Evolutionary conservation across 2,888 invertebrate genomes (phyloP).

Genomic region (Schizotus pectinicornis): DNA sequence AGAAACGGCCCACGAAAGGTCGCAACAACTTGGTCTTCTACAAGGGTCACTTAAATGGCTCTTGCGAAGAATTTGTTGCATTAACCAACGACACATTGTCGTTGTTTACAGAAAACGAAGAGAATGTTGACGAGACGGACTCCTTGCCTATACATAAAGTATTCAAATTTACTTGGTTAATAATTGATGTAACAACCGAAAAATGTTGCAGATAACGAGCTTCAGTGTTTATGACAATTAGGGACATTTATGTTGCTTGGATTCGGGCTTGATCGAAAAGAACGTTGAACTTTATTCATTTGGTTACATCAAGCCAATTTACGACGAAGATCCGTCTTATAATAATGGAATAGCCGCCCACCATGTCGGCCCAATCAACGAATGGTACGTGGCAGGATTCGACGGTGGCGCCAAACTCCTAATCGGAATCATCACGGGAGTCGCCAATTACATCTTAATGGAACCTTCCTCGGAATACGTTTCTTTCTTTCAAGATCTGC

Average conservation of each 20-base stretch:
- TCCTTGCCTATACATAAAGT: constrained; percentile 68
- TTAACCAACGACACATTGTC: constrained; percentile 76
- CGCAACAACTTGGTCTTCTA: constrained; percentile 61
- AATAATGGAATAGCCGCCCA: constrained; percentile 77
- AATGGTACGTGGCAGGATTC: constrained; percentile 75
- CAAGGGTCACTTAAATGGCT: constrained; percentile 78
- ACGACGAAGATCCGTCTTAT: constrained; percentile 71
- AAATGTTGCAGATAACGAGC: constrained; percentile 60
- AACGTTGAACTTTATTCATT: constrained; percentile 78
- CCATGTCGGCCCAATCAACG: constrained; percentile 62
- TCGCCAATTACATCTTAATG: constrained; percentile 81
- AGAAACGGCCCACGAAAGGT: no score
- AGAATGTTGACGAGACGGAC: constrained; percentile 60
- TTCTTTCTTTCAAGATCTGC: constrained; percentile 72
- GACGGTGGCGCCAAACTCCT: constrained; percentile 80
- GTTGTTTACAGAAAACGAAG: constrained; percentile 72
- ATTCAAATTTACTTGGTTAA: constrained; percentile 50
- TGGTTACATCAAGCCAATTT: constrained; percentile 82
- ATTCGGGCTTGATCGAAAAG: constrained; percentile 78
- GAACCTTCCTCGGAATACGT: constrained; percentile 74
- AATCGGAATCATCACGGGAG: constrained; percentile 79
- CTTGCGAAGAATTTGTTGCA: constrained; percentile 78
- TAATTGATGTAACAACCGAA: constrained; percentile 2
- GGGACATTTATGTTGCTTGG: constrained; percentile 80
- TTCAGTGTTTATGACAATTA: constrained; percentile 78